Evolutionary conservation across 2,888 invertebrate genomes (phyloP).

Genomic region (Hydrotaea cyrtoneurina): DNA sequence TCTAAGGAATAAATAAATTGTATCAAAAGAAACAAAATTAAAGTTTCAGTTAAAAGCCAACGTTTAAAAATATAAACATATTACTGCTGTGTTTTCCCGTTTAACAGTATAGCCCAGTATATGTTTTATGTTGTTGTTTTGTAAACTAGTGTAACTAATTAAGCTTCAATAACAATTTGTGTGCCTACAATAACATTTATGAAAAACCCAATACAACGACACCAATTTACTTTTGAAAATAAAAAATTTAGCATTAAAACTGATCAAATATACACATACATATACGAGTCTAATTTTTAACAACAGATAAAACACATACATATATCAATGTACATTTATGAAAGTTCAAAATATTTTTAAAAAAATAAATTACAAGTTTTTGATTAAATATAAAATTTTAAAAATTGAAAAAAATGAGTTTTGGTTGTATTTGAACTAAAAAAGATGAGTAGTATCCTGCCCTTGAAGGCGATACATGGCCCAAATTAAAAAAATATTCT

Average conservation of each 20-base stretch:
- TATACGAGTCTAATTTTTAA: conserved; percentile 15
- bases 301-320: conserved; percentile 22
- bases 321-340: conserved; percentile 34
- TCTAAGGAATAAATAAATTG: too few species aligned
- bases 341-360: conserved; percentile 35
- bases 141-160: neutral
- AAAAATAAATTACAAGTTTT: conserved; percentile 31
- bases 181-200: conserved; percentile 46
- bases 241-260: neutral
- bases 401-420: neutral
- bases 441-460: too few species aligned
- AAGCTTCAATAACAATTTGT: conserved; percentile 52
- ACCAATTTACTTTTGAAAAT: conserved; percentile 28
- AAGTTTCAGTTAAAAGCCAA: too few species aligned
- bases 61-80: too few species aligned
- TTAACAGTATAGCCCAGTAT: too few species aligned
- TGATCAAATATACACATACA: conserved; percentile 20
- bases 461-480: too few species aligned
- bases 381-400: neutral
- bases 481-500: too few species aligned
- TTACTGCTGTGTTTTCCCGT: too few species aligned
- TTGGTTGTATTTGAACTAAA: too few species aligned
- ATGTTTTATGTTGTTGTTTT: neutral
- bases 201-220: conserved; percentile 21
- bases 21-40: too few species aligned